phyloP scores from a whole-genome alignment of 2,797 vertebrate genomes.

The Carduelis carduelis region DNA sequence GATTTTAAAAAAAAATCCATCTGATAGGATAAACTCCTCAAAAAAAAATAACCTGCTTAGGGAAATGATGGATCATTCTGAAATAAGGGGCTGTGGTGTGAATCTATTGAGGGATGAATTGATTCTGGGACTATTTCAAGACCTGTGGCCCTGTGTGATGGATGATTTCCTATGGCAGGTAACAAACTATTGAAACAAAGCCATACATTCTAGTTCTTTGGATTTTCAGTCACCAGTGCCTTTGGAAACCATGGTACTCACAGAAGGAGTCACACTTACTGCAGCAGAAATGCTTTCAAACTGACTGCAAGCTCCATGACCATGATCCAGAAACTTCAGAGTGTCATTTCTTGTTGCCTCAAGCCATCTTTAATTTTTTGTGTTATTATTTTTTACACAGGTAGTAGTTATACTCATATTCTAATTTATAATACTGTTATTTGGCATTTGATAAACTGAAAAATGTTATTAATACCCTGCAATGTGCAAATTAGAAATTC shows the following conservation, averaged over 20 bases:
- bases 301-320: neutral
- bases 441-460: neutral
- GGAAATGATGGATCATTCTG: neutral
- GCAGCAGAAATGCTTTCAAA: neutral
- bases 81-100: neutral
- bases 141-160: neutral
- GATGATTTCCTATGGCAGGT: neutral
- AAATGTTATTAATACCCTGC: neutral
- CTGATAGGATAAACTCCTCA: neutral
- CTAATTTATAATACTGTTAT: neutral
- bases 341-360: neutral
- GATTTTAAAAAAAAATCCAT: neutral
- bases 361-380: neutral
- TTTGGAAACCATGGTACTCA: neutral
- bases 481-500: neutral
- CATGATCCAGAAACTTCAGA: neutral
- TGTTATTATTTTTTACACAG: neutral
- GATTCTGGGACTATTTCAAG: neutral
- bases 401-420: neutral
- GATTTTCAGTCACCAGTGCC: neutral
- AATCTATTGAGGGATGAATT: neutral
- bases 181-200: neutral
- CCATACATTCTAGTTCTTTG: neutral
- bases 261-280: neutral
- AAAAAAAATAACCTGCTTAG: neutral